Percentiles rank a stretch among this genome's conserved stretches.
Conservation (phyloP, 2,797 vertebrate genomes). For the Gobio occitaniae region DNA sequence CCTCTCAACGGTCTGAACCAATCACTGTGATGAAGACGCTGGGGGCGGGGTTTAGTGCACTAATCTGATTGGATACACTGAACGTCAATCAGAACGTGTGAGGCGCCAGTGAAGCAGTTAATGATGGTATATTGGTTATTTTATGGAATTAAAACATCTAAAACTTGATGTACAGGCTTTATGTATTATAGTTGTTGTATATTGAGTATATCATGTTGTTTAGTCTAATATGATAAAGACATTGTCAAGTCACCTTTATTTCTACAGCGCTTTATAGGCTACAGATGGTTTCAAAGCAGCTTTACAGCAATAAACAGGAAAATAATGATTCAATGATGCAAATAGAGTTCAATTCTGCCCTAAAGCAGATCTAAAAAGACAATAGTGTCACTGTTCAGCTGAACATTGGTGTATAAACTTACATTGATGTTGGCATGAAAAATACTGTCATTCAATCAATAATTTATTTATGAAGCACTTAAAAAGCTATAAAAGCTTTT, state of each 20-base stretch:
- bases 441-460: neutral
- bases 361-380: neutral
- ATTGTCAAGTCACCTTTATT: neutral
- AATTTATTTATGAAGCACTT: too few relatives aligned
- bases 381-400: neutral
- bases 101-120: neutral
- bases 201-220: neutral
- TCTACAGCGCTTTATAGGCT: neutral
- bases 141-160: neutral
- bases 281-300: neutral
- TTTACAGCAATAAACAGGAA: neutral
- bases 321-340: neutral
- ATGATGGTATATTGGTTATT: neutral
- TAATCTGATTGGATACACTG: neutral
- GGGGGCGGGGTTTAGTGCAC: neutral
- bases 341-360: neutral
- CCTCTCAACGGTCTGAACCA: neutral
- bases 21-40: neutral
- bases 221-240: neutral
- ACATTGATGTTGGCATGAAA: neutral
- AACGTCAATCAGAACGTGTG: neutral
- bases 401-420: neutral
- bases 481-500: too few relatives aligned
- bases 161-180: neutral
- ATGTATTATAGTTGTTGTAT: neutral